phyloP scores from a whole-genome alignment of 2,797 vertebrate species.

The Betta splendens region DNA sequence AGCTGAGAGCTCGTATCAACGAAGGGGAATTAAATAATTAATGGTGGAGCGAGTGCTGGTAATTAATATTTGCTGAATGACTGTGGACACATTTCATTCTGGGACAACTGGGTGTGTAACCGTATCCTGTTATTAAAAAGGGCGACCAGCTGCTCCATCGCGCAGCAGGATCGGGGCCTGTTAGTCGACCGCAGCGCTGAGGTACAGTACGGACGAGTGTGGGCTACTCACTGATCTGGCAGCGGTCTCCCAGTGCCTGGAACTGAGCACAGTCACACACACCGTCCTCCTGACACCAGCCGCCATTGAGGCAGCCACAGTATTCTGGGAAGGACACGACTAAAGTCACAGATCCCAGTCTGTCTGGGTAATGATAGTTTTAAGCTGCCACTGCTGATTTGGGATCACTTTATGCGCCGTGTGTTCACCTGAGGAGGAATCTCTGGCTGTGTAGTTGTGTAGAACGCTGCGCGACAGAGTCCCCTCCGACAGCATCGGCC shows the following conservation, averaged over 20 bases:
- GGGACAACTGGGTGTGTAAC: conserved; percentile 25
- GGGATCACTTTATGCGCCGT: neutral
- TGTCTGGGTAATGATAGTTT: neutral
- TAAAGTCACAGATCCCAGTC: conserved; percentile 12
- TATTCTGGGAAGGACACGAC: conserved; percentile 81
- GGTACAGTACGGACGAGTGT: conserved; percentile 9
- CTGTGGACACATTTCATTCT: conserved; percentile 24
- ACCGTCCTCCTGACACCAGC: conserved; percentile 91
- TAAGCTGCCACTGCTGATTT: conserved; percentile 6
- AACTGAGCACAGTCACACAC: conserved; percentile 96
- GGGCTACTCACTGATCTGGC: conserved; percentile 93
- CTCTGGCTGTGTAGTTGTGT: conserved; percentile 84
- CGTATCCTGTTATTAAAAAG: conserved; percentile 38
- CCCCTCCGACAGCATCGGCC: conserved; percentile 78
- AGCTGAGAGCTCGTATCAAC: conserved; percentile 24
- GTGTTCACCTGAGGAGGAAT: conserved; percentile 81
- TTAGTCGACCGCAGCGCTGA: conserved; percentile 6
- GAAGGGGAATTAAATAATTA: conserved; percentile 49
- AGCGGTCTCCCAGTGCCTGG: conserved; percentile 94
- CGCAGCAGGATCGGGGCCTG: conserved; percentile 11
- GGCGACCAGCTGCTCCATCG: conserved; percentile 23
- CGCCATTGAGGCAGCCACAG: conserved; percentile 97
- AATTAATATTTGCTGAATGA: conserved; percentile 74
- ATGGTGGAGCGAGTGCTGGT: conserved; percentile 34
- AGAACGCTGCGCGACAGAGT: conserved; percentile 76